Evolutionary conservation across 2,113 vertebrate species (phyloP).

Genomic region (Coryphaenoides rupestris): DNA sequence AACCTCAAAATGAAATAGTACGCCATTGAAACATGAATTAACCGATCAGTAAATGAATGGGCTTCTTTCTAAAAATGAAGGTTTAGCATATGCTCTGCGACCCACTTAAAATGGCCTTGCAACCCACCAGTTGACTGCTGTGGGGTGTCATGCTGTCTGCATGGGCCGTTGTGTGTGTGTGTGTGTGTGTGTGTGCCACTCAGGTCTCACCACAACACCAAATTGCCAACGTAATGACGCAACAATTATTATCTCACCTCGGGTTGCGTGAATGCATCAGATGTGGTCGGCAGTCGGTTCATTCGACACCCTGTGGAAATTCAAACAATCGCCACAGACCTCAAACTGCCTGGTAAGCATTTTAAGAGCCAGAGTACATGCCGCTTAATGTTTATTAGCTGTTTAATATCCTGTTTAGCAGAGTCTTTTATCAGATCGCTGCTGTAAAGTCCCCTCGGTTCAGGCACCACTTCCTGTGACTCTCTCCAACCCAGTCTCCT

Average conservation of each 20-base stretch:
- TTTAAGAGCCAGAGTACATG: constrained; percentile 52
- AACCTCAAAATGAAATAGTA: too few species aligned
- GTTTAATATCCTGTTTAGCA: constrained; percentile 73
- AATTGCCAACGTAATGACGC: constrained; percentile 42
- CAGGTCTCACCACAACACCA: constrained; percentile 18
- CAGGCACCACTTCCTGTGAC: constrained; percentile 38
- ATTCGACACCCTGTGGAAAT: constrained; percentile 36
- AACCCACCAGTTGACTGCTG: too few species aligned
- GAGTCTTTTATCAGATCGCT: constrained; percentile 56
- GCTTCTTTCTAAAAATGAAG: too few species aligned
- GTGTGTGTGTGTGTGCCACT: constrained; percentile 7
- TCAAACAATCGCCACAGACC: constrained; percentile 46
- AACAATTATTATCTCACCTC: constrained; percentile 44
- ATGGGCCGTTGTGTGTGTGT: too few species aligned
- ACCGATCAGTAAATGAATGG: too few species aligned
- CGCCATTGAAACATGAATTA: too few species aligned
- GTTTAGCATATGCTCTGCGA: too few species aligned
- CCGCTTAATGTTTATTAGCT: constrained; percentile 71
- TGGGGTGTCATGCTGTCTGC: too few species aligned
- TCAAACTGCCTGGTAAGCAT: constrained; percentile 48
- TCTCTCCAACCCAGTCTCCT: neutral
- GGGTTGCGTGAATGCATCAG: constrained; percentile 40
- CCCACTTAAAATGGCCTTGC: too few species aligned
- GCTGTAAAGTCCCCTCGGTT: constrained; percentile 44
- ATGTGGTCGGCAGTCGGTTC: constrained; percentile 44